Conservation (phyloP, 2,888 invertebrate species). For the Cenopis cana region DNA sequence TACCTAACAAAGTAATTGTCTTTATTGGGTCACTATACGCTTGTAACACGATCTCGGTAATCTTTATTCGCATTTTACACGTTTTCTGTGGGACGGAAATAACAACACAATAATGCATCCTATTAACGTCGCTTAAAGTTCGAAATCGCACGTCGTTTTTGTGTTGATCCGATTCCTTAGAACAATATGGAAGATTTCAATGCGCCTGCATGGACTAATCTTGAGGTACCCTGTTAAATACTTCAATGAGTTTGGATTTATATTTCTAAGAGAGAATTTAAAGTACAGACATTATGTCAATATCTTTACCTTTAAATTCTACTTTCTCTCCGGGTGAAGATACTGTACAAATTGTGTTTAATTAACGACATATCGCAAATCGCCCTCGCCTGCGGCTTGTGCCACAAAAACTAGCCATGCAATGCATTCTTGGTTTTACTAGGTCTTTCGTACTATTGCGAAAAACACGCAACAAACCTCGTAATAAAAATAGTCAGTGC, state of each 20-base stretch:
- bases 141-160: neutral
- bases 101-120: constrained; percentile 7
- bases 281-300: neutral
- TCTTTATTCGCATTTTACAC: constrained; percentile 51
- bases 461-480: constrained; percentile 9
- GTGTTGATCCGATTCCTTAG: constrained; percentile 38
- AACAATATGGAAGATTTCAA: constrained; percentile 53
- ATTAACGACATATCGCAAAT: too few species aligned
- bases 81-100: constrained; percentile 24
- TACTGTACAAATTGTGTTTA: neutral
- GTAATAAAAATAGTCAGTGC: constrained; percentile 41
- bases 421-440: too few species aligned
- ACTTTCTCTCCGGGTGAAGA: neutral
- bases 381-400: too few species aligned
- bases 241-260: neutral
- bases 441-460: neutral
- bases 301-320: too few species aligned
- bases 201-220: constrained; percentile 57
- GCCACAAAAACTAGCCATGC: too few species aligned
- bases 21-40: constrained; percentile 71
- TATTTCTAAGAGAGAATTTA: neutral
- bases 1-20: constrained; percentile 55
- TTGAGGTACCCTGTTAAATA: constrained; percentile 43
- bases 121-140: constrained; percentile 12
- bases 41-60: constrained; percentile 66